Percentiles rank a stretch among this genome's conserved stretches.
Conservation (phyloP, 1,140 invertebrate species). For the Monochamus saltuarius region DNA sequence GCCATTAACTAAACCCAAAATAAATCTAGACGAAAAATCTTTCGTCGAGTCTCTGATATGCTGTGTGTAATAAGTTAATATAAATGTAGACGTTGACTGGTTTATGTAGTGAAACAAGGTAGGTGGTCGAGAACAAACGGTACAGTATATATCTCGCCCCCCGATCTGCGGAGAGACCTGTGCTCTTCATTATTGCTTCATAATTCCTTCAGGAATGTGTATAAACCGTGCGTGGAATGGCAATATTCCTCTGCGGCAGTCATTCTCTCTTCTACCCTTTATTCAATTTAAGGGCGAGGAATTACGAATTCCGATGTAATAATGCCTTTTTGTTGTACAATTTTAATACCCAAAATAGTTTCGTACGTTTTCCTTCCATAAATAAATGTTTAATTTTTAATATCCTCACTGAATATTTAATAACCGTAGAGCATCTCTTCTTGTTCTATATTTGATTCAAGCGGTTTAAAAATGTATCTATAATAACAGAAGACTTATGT, state of each 20-base stretch:
- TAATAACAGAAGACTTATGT: too few relatives aligned
- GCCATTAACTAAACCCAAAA: not conserved
- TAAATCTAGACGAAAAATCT: constrained; percentile 6
- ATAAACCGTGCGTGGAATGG: constrained; percentile 36
- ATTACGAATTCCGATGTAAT: constrained; percentile 20
- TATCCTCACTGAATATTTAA: too few relatives aligned
- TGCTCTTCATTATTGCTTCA: constrained; percentile 44
- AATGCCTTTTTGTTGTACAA: constrained; percentile 7
- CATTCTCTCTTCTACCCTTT: constrained; percentile 16
- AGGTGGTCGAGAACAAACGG: constrained; percentile 35
- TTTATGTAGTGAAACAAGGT: constrained; percentile 31
- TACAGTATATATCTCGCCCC: constrained; percentile 32
- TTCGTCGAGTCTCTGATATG: not conserved
- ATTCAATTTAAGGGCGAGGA: constrained; percentile 4
- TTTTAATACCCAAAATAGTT: too few relatives aligned
- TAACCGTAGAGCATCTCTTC: too few relatives aligned
- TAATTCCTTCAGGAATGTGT: constrained; percentile 42
- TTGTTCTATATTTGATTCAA: too few relatives aligned
- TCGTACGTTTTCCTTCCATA: too few relatives aligned
- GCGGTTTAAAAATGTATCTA: too few relatives aligned
- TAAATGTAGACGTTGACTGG: constrained; percentile 19
- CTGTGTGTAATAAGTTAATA: constrained; percentile 3
- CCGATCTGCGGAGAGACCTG: constrained; percentile 24
- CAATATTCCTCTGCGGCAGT: constrained; percentile 23
- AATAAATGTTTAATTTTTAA: too few relatives aligned